Evolutionary conservation across 2,113 vertebrate species (phyloP).

Genomic region (Oreotragus oreotragus): DNA sequence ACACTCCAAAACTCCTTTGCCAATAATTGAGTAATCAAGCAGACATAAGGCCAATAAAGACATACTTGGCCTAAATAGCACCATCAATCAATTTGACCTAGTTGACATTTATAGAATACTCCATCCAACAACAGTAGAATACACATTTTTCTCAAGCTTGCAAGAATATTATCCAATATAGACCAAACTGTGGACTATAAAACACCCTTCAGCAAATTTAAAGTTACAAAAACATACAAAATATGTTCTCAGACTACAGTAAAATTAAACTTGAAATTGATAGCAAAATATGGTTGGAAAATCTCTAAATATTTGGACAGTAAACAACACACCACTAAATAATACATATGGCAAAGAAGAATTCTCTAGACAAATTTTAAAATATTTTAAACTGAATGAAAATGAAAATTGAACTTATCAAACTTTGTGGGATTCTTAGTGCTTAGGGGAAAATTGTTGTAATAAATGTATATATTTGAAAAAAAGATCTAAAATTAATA

Average conservation of each 20-base stretch:
- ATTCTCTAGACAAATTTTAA: neutral
- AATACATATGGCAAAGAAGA: neutral
- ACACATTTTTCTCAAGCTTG: neutral
- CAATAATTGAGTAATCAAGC: constrained; percentile 31
- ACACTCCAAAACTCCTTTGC: neutral
- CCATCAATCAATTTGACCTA: constrained; percentile 46
- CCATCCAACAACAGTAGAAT: neutral
- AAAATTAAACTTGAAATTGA: neutral
- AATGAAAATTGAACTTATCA: neutral
- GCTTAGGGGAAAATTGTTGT: neutral
- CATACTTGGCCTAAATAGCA: neutral
- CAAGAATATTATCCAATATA: neutral
- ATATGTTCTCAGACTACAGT: neutral
- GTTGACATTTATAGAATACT: constrained; percentile 26
- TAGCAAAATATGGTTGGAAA: neutral
- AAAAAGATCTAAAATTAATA: neutral
- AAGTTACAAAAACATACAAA: neutral
- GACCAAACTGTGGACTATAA: neutral
- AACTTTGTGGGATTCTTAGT: neutral
- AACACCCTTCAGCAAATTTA: neutral
- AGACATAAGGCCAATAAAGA: constrained; percentile 32
- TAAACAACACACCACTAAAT: neutral
- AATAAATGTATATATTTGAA: neutral
- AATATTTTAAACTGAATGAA: neutral
- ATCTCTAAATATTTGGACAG: neutral